Percentiles rank a stretch among this genome's conserved stretches.
Conservation (phyloP, 2,113 vertebrate genomes). For the Megaceryle torquata region DNA sequence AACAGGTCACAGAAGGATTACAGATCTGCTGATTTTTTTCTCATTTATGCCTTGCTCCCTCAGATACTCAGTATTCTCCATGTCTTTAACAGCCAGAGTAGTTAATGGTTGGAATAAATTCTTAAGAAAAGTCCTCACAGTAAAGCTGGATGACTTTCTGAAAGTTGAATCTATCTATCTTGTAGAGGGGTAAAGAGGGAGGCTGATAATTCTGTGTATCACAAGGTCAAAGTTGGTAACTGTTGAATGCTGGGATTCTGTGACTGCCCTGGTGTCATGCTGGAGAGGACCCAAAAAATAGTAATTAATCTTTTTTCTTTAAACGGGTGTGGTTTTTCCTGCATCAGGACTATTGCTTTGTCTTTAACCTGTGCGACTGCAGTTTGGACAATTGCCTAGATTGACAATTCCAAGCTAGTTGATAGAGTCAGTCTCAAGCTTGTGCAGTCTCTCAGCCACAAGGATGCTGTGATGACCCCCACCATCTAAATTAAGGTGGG, state of each 20-base stretch:
- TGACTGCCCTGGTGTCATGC: not conserved
- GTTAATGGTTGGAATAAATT: not conserved
- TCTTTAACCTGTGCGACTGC: not conserved
- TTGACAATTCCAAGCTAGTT: not conserved
- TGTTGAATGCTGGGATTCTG: not conserved
- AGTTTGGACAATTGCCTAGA: not conserved
- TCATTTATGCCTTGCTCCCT: not conserved
- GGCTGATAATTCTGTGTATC: not conserved
- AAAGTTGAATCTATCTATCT: not conserved
- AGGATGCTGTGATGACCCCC: not conserved
- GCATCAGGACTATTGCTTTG: not conserved
- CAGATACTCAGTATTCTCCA: not conserved
- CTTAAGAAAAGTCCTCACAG: not conserved
- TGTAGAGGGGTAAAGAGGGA: not conserved
- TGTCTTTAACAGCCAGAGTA: not conserved
- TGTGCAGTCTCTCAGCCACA: not conserved
- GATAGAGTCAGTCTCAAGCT: not conserved
- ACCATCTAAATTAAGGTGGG: not conserved
- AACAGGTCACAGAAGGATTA: not conserved
- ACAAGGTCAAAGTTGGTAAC: not conserved
- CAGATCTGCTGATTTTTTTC: not conserved
- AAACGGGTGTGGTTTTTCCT: not conserved
- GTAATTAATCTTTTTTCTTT: not conserved
- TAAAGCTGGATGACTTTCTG: not conserved
- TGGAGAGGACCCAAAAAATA: not conserved